Evolutionary conservation across 2,888 invertebrate species (phyloP).

Genomic region (Heliconius charithonia): DNA sequence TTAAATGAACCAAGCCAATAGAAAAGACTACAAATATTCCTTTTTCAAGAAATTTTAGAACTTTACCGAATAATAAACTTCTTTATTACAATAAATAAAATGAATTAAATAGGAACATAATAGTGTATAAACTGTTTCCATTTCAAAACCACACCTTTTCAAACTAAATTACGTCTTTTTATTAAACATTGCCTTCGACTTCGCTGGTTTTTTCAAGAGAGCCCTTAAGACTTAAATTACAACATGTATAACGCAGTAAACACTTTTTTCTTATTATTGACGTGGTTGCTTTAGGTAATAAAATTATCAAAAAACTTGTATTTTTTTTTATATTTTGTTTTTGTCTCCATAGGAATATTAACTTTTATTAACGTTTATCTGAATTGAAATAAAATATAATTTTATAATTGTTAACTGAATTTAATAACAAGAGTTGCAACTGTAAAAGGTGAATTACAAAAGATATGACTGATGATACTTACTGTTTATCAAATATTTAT

Average conservation of each 20-base stretch:
- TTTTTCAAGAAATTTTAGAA: background rate
- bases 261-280: background rate
- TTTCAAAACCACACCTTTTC: slow-evolving; percentile 4
- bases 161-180: background rate
- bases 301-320: background rate
- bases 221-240: background rate
- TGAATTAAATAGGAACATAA: slow-evolving; percentile 21
- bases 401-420: no score
- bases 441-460: no score
- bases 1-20: no score
- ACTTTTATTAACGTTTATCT: no score
- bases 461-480: no score
- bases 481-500: background rate
- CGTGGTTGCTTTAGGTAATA: background rate
- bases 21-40: background rate
- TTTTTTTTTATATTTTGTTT: background rate
- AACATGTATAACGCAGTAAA: background rate
- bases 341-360: no score
- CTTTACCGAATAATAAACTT: background rate
- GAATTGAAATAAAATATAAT: no score
- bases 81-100: slow-evolving; percentile 6
- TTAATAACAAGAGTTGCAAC: no score
- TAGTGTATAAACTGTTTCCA: background rate
- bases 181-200: slow-evolving; percentile 15
- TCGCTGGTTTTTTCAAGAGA: background rate